Base-by-base conservation (phyloP, 2,888 invertebrate genomes). In the Cantharis rufa region DNA sequence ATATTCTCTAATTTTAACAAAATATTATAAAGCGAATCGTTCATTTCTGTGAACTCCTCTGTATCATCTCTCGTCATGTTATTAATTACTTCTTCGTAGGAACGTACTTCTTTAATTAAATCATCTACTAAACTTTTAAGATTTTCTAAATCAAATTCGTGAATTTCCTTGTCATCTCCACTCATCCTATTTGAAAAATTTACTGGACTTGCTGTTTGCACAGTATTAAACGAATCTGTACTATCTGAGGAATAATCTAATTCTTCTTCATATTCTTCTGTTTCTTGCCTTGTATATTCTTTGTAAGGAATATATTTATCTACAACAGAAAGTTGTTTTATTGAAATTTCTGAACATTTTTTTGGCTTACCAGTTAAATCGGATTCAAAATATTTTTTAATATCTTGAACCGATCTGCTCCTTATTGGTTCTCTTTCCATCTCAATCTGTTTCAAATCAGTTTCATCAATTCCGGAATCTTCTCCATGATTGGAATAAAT, bases 301-400 rank as follows among this genome's bases (percentile, higher is more conserved):
- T 72, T n/a, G 16, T 62, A 72, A 15, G 72, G 21, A 61, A 61
- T 21, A 68, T 72, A 72, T 61, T 21, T 72, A 4, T 72, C 63
- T 72, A 13, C 62, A 32, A 66, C 2, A 9, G 18, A 15, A 48
- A 48, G 2, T 27, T 15, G 4, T 2, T 15, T 62, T 10, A 63
- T 21, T 71, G 0, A 2, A 32, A 32, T n/a, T 32, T 32, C 3
- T 5, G 13, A 68, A 68, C 11, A n/a, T 13, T 68, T 13, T 9
- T 21, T 68, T 68, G n/a, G 13, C 24, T 61, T 69, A 72, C 72
- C 61, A 10, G n/a, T n/a, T 13, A 9, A 10, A 21, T 68, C 7
- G 10, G 72, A 68, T 62, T 72, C 72, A 61, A 72, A 72, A 48
- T 32, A 61, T 27, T 64, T 61, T 15, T 68, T 72, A 21, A 72